phyloP scores from a whole-genome alignment of 2,113 vertebrate genomes.

The Phasianus colchicus region DNA sequence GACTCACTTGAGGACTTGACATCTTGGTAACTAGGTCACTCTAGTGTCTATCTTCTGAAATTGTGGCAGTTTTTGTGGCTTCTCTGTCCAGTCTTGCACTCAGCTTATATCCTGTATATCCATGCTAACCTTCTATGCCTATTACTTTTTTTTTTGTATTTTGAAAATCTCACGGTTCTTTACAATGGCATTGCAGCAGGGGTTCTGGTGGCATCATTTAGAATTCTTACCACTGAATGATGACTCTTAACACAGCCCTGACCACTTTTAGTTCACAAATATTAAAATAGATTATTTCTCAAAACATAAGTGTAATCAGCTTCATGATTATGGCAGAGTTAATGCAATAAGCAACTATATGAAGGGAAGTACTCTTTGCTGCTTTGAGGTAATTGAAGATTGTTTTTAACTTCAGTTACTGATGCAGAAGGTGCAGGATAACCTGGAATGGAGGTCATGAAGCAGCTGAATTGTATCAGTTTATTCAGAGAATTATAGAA shows the following conservation, averaged over 20 bases:
- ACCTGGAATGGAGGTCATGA: not conserved
- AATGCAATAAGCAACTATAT: not conserved
- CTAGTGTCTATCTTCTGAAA: constrained; percentile 32
- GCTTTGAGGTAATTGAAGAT: not conserved
- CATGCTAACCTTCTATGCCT: constrained; percentile 20
- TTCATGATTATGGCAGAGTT: not conserved
- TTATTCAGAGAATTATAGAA: not conserved
- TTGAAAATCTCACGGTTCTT: not conserved
- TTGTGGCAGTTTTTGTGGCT: constrained; percentile 46
- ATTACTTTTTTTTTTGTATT: not conserved
- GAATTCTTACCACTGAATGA: not conserved
- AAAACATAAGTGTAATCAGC: not conserved
- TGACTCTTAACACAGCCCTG: not conserved
- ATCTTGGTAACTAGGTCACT: constrained; percentile 49
- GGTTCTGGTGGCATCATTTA: not conserved
- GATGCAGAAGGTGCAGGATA: not conserved
- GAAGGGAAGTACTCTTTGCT: not conserved
- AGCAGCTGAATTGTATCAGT: not conserved
- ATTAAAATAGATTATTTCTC: not conserved
- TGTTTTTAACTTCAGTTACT: not conserved
- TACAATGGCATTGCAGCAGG: not conserved
- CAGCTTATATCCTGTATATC: not conserved
- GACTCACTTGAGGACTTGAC: constrained; percentile 24
- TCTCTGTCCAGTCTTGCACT: constrained; percentile 43
- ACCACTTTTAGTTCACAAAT: not conserved